Conservation (phyloP, 1,140 invertebrate species). For the Cherax destructor region DNA sequence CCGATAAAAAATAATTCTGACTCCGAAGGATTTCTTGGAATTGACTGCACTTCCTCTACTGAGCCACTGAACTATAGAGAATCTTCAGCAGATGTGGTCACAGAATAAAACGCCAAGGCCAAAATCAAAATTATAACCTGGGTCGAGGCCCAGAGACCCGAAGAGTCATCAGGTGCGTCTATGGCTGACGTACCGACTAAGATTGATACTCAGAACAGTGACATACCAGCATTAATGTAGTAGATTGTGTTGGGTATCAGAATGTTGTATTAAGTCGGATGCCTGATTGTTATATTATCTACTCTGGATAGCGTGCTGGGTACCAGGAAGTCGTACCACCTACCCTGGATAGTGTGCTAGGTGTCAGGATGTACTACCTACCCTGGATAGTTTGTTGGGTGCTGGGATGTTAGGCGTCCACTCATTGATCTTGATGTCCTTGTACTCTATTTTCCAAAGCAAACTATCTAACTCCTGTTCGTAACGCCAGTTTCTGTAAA, state of each 20-base stretch:
- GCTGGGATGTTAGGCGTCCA: slow-evolving; percentile 57
- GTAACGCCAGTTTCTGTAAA: slow-evolving; percentile 89
- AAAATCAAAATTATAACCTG: too few species aligned
- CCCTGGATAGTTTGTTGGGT: slow-evolving; percentile 57
- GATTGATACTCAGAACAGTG: too few species aligned
- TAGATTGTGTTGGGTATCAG: slow-evolving; percentile 31
- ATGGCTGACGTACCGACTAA: too few species aligned
- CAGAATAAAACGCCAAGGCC: too few species aligned
- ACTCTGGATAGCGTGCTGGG: slow-evolving; percentile 60
- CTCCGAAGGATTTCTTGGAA: too few species aligned
- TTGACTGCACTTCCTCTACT: too few species aligned
- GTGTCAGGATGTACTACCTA: slow-evolving; percentile 34
- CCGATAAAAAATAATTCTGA: too few species aligned
- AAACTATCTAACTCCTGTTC: slow-evolving; percentile 95
- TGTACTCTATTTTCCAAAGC: slow-evolving; percentile 96
- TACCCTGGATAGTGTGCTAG: slow-evolving; percentile 61
- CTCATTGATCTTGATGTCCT: slow-evolving; percentile 83
- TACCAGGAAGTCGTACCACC: slow-evolving; percentile 29
- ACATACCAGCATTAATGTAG: too few species aligned
- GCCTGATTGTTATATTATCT: slow-evolving; percentile 21
- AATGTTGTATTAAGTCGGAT: slow-evolving; percentile 33
- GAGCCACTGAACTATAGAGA: too few species aligned
- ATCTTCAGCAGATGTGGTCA: too few species aligned
- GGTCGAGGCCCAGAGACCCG: too few species aligned
- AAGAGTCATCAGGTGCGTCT: too few species aligned